phyloP scores from a whole-genome alignment of 2,113 vertebrate genomes.

The Osmerus mordax region DNA sequence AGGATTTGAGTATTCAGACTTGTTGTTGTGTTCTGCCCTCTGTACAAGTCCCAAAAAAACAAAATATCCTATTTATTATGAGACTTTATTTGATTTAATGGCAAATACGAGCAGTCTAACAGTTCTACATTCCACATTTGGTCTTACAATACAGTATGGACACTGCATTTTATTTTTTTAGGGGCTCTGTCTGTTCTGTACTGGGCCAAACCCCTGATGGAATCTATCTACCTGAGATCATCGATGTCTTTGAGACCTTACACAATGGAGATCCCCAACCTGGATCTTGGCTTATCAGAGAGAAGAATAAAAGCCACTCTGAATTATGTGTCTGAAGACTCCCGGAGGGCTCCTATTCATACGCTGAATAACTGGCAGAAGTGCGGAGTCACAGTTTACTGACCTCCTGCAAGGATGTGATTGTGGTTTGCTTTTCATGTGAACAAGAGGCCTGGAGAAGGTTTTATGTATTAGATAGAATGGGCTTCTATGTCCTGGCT shows the following conservation, averaged over 20 bases:
- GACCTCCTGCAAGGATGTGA: conserved; percentile 34
- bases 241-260: conserved; percentile 35
- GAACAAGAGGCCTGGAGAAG: conserved; percentile 6
- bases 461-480: conserved; percentile 6
- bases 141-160: neutral
- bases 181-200: conserved; percentile 13
- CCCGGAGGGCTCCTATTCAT: conserved; percentile 40
- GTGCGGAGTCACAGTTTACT: conserved; percentile 41
- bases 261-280: conserved; percentile 45
- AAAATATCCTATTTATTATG: too few relatives aligned
- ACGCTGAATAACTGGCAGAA: conserved; percentile 34
- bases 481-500: neutral
- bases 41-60: neutral
- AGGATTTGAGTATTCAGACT: neutral
- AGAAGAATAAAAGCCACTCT: conserved; percentile 45
- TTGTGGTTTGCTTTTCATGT: conserved; percentile 27
- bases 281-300: conserved; percentile 42
- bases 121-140: neutral
- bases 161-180: conserved; percentile 2
- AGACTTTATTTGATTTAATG: neutral
- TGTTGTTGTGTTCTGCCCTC: neutral
- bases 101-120: neutral
- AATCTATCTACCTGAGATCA: conserved; percentile 20
- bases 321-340: conserved; percentile 32
- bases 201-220: conserved; percentile 5